Percentiles rank a stretch among this genome's conserved stretches.
Evolutionary conservation across 2,797 vertebrate species (phyloP).

Genomic region (Peromyscus aztecus): DNA sequence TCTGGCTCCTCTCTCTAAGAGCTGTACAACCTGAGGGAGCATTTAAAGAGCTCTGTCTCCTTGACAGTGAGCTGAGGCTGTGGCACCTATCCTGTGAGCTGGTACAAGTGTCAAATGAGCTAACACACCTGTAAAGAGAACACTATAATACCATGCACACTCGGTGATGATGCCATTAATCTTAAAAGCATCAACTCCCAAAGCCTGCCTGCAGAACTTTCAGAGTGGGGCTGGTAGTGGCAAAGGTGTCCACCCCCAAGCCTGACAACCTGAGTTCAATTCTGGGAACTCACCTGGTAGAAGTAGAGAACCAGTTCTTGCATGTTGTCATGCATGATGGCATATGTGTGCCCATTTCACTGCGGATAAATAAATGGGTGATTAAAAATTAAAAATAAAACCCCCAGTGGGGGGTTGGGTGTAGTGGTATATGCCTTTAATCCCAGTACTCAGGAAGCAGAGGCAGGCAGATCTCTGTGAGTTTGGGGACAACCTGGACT

Average conservation of each 20-base stretch:
- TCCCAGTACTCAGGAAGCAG: neutral
- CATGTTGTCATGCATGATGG: neutral
- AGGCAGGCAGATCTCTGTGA: neutral
- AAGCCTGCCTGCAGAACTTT: conserved; percentile 33
- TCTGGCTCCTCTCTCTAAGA: neutral
- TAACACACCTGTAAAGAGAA: conserved; percentile 2
- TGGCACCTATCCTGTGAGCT: neutral
- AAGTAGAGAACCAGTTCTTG: neutral
- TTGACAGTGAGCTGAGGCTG: conserved; percentile 10
- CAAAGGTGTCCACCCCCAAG: neutral
- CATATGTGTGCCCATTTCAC: neutral
- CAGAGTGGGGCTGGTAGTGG: neutral
- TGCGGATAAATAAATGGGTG: neutral
- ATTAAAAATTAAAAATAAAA: conserved; percentile 39
- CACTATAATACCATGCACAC: conserved; percentile 18
- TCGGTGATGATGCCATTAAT: conserved; percentile 70
- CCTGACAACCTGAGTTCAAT: neutral
- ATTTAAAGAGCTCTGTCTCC: conserved; percentile 50
- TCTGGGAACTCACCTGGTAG: neutral
- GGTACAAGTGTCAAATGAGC: conserved; percentile 37
- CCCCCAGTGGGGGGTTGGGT: neutral
- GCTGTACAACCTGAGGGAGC: fast-evolving
- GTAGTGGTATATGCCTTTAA: neutral
- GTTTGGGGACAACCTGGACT: neutral
- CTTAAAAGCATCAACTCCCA: neutral